These are phyloP conservation scores for Etia nguti DNA, from an alignment of 2,113 vertebrate genomes.

Conservation along the genomic window DNA sequence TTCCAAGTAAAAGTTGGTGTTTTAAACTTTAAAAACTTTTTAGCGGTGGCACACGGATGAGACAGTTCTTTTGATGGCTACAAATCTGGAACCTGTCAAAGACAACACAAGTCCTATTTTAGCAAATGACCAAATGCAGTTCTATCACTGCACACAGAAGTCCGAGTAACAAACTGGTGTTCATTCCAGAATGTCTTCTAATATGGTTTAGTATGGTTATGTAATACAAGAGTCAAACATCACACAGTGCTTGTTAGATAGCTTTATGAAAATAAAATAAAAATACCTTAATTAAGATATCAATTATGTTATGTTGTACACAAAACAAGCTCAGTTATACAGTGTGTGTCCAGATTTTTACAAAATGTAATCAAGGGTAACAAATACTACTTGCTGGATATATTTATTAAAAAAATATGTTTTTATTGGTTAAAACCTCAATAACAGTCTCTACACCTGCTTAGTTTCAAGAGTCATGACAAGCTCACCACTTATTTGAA, in stretches of 20 bases:
- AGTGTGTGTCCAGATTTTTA: background rate
- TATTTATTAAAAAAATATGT: background rate
- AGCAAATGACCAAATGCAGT: background rate
- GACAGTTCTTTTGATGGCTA: background rate
- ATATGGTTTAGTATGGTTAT: background rate
- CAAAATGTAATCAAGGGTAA: background rate
- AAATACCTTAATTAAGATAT: background rate
- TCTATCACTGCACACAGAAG: slow-evolving; percentile 7
- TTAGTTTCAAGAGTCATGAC: background rate
- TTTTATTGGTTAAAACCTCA: background rate
- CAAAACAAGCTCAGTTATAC: background rate
- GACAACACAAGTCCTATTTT: background rate
- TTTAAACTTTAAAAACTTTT: slow-evolving; percentile 35
- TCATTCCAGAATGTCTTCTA: background rate
- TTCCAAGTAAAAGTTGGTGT: slow-evolving; percentile 13
- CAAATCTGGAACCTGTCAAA: slow-evolving; percentile 18
- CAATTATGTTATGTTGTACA: background rate
- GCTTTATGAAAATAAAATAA: background rate
- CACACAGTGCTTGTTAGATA: background rate
- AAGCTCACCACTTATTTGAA: background rate
- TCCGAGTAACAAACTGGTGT: background rate
- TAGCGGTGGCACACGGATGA: background rate
- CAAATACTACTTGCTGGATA: background rate
- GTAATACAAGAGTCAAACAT: background rate
- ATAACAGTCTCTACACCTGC: background rate